Conservation (phyloP, 2,888 invertebrate species). For the Acrobasis suavella region DNA sequence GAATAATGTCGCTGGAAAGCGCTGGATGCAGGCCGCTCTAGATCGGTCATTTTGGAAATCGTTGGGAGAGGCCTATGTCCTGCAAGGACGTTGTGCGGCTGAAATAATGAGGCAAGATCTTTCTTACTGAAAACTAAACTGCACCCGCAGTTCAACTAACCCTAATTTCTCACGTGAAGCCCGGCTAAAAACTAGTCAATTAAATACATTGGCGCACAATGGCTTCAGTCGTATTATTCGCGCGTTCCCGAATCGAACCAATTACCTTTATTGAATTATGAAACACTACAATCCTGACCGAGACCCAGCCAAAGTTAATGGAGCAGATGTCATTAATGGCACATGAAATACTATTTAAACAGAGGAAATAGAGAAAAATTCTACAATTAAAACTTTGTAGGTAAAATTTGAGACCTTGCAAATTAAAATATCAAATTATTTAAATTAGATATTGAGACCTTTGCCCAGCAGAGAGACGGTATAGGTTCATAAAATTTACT, state of each 20-base stretch:
- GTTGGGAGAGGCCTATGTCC: too few species aligned
- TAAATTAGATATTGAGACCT: too few species aligned
- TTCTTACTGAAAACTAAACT: background rate
- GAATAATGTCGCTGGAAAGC: too few species aligned
- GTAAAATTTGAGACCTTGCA: too few species aligned
- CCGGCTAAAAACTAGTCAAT: constrained; percentile 6
- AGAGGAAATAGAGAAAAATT: background rate
- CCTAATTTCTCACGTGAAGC: background rate
- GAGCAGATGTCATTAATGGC: background rate
- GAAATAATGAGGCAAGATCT: too few species aligned
- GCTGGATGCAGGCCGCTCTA: too few species aligned
- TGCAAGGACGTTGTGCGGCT: too few species aligned
- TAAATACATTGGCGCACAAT: constrained; percentile 26
- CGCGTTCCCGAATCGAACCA: constrained; percentile 24
- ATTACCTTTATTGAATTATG: constrained; percentile 30
- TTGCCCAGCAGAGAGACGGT: too few species aligned
- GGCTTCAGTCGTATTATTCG: background rate
- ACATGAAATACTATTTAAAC: background rate
- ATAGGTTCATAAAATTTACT: too few species aligned
- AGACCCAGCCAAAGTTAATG: background rate
- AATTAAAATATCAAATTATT: too few species aligned
- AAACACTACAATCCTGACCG: constrained; percentile 21
- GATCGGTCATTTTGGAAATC: too few species aligned
- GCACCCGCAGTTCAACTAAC: background rate
- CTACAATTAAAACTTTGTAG: too few species aligned